Conservation (phyloP, 2,113 vertebrate genomes). For the Phoxinus phoxinus region DNA sequence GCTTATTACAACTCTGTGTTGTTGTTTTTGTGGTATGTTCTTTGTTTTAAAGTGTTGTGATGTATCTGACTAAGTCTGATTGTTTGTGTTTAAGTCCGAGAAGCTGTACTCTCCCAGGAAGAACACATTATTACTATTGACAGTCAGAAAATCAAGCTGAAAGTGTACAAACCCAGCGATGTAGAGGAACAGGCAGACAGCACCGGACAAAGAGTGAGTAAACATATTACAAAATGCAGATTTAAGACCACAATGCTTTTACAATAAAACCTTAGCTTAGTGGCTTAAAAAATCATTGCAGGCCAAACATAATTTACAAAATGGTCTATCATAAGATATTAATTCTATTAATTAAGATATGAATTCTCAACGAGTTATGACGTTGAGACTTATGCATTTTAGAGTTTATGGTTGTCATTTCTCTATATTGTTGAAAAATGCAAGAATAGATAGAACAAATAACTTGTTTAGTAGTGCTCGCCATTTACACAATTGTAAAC, state of each 20-base stretch:
- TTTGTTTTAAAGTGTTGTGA: not conserved
- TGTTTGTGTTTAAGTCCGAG: constrained; percentile 72
- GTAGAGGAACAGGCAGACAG: not conserved
- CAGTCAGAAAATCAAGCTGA: constrained; percentile 66
- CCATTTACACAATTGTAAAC: not conserved
- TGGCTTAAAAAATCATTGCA: not conserved
- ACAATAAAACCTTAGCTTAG: not conserved
- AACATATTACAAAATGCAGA: not conserved
- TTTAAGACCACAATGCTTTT: not conserved
- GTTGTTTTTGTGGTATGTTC: not conserved
- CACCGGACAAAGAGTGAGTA: not conserved
- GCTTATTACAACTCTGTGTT: not conserved
- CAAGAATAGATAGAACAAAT: not conserved
- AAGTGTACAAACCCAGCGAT: constrained; percentile 23
- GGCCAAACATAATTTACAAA: too few species aligned
- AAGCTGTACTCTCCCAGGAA: constrained; percentile 76
- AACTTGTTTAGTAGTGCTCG: not conserved
- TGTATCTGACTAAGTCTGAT: not conserved
- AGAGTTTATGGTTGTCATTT: not conserved
- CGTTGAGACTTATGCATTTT: not conserved
- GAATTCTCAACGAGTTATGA: not conserved
- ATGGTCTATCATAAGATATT: not conserved
- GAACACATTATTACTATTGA: constrained; percentile 74
- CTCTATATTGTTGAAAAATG: not conserved
- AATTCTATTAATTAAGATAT: not conserved